These are phyloP conservation scores for Pipa parva DNA, from an alignment of 2,113 vertebrate genomes.

Conservation along the genomic window DNA sequence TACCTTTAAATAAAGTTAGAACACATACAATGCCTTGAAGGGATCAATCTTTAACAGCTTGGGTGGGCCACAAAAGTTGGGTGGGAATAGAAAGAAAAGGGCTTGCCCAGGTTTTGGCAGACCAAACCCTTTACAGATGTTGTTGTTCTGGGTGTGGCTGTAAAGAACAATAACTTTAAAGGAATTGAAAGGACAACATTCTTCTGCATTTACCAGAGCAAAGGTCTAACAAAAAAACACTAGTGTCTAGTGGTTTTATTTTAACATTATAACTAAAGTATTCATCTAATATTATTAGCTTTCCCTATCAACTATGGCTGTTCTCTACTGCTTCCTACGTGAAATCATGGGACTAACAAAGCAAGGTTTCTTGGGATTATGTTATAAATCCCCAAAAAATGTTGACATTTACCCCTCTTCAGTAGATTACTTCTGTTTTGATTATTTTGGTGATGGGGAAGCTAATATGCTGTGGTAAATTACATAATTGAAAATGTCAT, in stretches of 20 bases:
- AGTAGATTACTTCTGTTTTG: no score
- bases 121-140: conserved; percentile 11
- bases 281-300: no score
- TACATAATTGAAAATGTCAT: background rate
- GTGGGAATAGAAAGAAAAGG: conserved; percentile 32
- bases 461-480: background rate
- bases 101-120: conserved; percentile 36
- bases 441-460: background rate
- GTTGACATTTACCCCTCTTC: background rate
- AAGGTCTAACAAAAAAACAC: conserved; percentile 8
- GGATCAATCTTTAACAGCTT: conserved; percentile 12
- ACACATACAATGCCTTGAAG: conserved; percentile 6
- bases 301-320: no score
- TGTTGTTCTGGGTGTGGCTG: conserved; percentile 30
- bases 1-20: background rate
- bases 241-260: background rate
- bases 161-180: background rate
- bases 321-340: no score
- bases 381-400: background rate
- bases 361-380: no score
- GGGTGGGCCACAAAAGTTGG: conserved; percentile 21
- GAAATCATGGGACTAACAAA: no score
- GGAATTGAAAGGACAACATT: conserved; percentile 1
- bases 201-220: conserved; percentile 13
- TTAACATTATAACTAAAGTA: background rate